These are phyloP conservation scores for Agrochola lychnidis DNA, from an alignment of 2,888 invertebrate species.

Conservation along the genomic window DNA sequence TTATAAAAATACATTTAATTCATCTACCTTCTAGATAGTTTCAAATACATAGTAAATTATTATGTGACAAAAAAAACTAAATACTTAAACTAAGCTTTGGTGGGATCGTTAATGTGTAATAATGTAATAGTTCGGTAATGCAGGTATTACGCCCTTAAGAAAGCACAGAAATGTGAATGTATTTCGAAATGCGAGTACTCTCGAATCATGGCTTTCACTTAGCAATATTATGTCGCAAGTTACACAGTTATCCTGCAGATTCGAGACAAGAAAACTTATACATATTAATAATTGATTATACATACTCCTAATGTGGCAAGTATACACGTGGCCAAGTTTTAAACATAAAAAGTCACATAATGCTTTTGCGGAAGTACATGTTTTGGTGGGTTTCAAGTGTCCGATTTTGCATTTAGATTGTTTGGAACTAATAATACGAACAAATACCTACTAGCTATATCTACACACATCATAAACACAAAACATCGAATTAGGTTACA, in stretches of 20 bases:
- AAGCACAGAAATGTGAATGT: slow-evolving; percentile 62
- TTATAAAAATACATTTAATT: slow-evolving; percentile 76
- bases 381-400: slow-evolving; percentile 79
- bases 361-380: slow-evolving; percentile 63
- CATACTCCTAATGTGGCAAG: slow-evolving; percentile 67
- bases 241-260: slow-evolving; percentile 41
- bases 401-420: slow-evolving; percentile 76
- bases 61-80: slow-evolving; percentile 81
- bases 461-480: slow-evolving; percentile 71
- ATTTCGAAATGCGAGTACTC: slow-evolving; percentile 61
- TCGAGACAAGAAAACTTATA: slow-evolving; percentile 49
- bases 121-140: slow-evolving; percentile 81
- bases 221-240: slow-evolving; percentile 36
- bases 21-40: slow-evolving; percentile 73
- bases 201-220: slow-evolving; percentile 54
- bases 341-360: slow-evolving; percentile 49
- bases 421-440: slow-evolving; percentile 76
- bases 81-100: slow-evolving; percentile 89
- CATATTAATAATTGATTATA: slow-evolving; percentile 48
- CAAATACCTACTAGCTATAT: slow-evolving; percentile 71
- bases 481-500: slow-evolving; percentile 62
- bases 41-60: slow-evolving; percentile 70
- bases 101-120: slow-evolving; percentile 87
- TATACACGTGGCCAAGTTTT: slow-evolving; percentile 59
- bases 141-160: slow-evolving; percentile 67